Evolutionary conservation across 2,797 vertebrate species (phyloP).

Genomic region (Phataginus tetradactyla): DNA sequence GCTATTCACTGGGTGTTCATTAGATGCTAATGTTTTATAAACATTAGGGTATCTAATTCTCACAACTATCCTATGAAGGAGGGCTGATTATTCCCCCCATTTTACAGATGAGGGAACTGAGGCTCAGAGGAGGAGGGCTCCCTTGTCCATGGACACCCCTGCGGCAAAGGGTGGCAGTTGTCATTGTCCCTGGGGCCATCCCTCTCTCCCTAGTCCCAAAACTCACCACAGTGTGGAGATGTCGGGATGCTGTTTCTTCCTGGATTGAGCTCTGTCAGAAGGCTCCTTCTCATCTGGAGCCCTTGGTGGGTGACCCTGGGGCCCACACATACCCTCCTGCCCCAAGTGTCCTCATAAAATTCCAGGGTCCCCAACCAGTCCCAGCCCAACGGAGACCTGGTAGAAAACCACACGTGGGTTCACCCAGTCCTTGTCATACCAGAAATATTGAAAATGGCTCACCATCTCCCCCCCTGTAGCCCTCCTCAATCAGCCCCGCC

Average conservation of each 20-base stretch:
- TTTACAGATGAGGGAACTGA: neutral
- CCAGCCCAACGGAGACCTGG: neutral
- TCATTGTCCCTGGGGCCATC: fast-evolving
- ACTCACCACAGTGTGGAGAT: fast-evolving
- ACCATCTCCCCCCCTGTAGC: neutral
- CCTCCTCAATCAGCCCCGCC: fast-evolving
- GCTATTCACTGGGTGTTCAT: neutral
- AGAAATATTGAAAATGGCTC: constrained; percentile 37
- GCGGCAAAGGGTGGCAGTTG: fast-evolving
- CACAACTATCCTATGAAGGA: fast-evolving
- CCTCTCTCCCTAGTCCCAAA: neutral
- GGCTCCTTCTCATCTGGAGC: neutral
- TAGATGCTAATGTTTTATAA: neutral
- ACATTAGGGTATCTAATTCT: neutral
- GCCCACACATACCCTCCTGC: neutral
- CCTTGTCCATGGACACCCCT: too few relatives aligned
- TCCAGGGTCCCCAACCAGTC: neutral
- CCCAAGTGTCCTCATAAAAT: neutral
- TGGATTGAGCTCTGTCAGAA: neutral
- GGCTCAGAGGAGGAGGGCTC: neutral
- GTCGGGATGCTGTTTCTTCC: neutral
- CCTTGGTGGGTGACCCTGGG: neutral
- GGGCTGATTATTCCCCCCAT: neutral
- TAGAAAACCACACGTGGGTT: neutral
- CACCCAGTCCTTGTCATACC: neutral